Evolutionary conservation across 2,888 invertebrate genomes (phyloP).

Genomic region (Aleiodes alternator): DNA sequence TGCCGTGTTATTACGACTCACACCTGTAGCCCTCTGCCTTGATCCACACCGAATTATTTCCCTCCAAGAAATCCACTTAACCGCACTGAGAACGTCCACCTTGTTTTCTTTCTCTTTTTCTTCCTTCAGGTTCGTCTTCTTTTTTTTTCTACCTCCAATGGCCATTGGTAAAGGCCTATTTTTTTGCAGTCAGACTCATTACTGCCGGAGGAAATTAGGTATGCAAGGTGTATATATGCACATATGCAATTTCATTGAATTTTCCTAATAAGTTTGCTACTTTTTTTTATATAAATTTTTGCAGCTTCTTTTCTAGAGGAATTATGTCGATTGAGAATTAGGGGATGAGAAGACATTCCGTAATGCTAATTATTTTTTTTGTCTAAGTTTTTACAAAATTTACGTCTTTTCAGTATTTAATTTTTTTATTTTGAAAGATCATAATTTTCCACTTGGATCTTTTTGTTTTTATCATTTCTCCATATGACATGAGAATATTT

Average conservation of each 20-base stretch:
- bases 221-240: conserved; percentile 17
- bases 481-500: too few species aligned
- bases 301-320: neutral
- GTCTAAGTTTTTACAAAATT: too few species aligned
- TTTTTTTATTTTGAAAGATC: too few species aligned
- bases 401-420: too few species aligned
- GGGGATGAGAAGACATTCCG: too few species aligned
- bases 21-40: conserved; percentile 67
- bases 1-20: conserved; percentile 73
- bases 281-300: neutral
- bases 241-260: conserved; percentile 36
- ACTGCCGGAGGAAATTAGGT: conserved; percentile 31
- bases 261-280: neutral
- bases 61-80: conserved; percentile 50
- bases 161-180: conserved; percentile 33
- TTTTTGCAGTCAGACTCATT: conserved; percentile 40
- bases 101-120: conserved; percentile 1
- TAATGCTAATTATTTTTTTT: too few species aligned
- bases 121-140: neutral
- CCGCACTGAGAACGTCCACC: conserved; percentile 34
- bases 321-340: too few species aligned
- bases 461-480: too few species aligned
- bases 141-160: conserved; percentile 10
- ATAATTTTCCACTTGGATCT: too few species aligned
- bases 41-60: conserved; percentile 41